Evolutionary conservation across 2,797 vertebrate species (phyloP).

Genomic region (Enteromius argenteus): DNA sequence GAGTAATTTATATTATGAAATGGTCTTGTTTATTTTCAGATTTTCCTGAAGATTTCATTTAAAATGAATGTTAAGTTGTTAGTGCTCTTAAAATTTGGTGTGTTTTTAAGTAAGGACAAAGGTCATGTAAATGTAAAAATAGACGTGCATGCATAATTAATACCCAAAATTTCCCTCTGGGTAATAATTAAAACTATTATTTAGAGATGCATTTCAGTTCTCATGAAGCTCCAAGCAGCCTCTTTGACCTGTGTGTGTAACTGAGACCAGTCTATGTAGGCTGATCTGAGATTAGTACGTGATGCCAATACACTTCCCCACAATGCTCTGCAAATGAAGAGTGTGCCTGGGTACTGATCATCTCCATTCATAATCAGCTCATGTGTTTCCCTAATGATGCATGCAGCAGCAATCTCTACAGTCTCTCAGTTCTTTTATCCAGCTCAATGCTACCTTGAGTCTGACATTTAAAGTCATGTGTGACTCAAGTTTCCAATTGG

Average conservation of each 20-base stretch:
- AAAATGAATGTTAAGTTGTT: not conserved
- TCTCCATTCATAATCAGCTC: conserved; percentile 61
- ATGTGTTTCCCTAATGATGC: conserved; percentile 64
- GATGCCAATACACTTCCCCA: conserved; percentile 29
- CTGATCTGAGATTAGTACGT: conserved; percentile 22
- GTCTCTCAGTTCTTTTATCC: conserved; percentile 42
- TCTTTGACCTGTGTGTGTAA: conserved; percentile 13
- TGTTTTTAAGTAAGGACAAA: not conserved
- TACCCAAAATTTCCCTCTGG: not conserved
- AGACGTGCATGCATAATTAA: not conserved
- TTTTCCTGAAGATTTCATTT: not conserved
- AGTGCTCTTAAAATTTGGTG: not conserved
- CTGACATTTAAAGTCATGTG: conserved; percentile 66
- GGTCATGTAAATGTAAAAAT: not conserved
- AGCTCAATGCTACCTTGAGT: conserved; percentile 58
- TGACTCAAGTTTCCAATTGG: conserved; percentile 58
- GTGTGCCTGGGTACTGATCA: conserved; percentile 45
- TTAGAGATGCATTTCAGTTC: not conserved
- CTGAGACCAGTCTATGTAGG: conserved; percentile 18
- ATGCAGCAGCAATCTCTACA: conserved; percentile 46
- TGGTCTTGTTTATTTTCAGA: not conserved
- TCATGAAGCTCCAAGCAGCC: not conserved
- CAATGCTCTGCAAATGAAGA: conserved; percentile 38
- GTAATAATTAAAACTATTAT: not conserved
- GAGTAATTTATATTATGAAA: not conserved